Percentiles rank a stretch among this genome's conserved stretches.
phyloP scores from a whole-genome alignment of 2,113 vertebrate genomes.

The Actenoides lindsayi region DNA sequence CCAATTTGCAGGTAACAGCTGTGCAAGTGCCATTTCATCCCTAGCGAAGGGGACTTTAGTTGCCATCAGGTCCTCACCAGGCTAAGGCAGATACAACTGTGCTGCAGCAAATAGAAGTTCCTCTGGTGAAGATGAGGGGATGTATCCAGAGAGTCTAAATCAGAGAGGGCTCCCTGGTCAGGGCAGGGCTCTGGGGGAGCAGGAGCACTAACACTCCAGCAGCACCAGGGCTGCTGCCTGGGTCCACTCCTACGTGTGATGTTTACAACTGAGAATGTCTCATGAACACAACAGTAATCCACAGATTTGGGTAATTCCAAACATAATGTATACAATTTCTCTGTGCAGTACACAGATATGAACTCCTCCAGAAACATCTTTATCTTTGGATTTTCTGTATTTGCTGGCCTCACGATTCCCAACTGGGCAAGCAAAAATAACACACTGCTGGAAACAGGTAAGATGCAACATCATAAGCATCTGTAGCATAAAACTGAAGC shows the following conservation, averaged over 20 bases:
- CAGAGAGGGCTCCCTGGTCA: background rate
- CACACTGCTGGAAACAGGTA: constrained; percentile 85
- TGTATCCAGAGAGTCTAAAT: background rate
- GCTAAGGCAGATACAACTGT: background rate
- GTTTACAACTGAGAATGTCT: background rate
- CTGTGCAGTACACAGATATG: constrained; percentile 89
- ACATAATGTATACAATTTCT: background rate
- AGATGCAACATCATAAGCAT: background rate
- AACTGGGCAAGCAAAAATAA: constrained; percentile 88
- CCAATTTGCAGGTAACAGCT: constrained; percentile 89
- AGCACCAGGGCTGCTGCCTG: background rate
- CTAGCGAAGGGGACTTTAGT: background rate
- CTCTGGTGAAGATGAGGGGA: background rate
- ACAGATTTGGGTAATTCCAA: background rate
- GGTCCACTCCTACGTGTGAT: background rate
- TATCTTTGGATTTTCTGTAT: constrained; percentile 95
- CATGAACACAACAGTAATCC: background rate
- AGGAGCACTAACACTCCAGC: background rate
- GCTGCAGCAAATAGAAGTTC: background rate
- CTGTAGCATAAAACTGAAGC: background rate
- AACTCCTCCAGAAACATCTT: constrained; percentile 96
- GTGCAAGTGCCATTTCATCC: background rate
- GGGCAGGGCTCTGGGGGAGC: background rate
- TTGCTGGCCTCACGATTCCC: constrained; percentile 87
- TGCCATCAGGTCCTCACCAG: background rate